Conservation (phyloP, 2,797 vertebrate species). For the Antrozous pallidus region DNA sequence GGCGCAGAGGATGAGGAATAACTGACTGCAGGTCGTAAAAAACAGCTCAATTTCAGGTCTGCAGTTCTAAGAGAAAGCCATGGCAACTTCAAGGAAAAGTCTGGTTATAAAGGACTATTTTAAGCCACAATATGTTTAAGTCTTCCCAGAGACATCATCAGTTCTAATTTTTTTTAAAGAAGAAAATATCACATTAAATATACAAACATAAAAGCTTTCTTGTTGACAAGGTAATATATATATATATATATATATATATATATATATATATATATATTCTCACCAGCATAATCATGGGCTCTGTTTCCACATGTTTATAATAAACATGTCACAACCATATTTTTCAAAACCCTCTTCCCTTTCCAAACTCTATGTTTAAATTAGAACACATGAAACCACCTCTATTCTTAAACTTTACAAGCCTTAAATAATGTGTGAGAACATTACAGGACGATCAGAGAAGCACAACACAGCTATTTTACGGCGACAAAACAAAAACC, state of each 20-base stretch:
- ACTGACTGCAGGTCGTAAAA: neutral
- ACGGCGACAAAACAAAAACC: neutral
- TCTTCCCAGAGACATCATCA: slow-evolving; percentile 52
- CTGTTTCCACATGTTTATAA: slow-evolving; percentile 34
- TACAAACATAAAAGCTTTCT: slow-evolving; percentile 42
- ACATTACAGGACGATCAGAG: neutral
- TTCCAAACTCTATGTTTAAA: slow-evolving; percentile 59
- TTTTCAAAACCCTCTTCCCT: slow-evolving; percentile 52
- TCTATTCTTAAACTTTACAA: slow-evolving; percentile 43
- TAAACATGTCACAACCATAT: slow-evolving; percentile 46
- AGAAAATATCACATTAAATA: slow-evolving; percentile 37
- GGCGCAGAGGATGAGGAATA: neutral
- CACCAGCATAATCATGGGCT: neutral
- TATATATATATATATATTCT: neutral
- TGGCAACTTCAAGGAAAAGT: neutral
- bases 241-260: neutral
- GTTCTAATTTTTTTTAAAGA: slow-evolving; percentile 44
- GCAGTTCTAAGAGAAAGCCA: neutral
- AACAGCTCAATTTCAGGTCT: neutral
- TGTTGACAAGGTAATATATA: slow-evolving; percentile 64
- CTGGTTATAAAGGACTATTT: neutral
- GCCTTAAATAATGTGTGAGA: slow-evolving; percentile 38
- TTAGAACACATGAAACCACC: slow-evolving; percentile 24
- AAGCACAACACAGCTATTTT: neutral
- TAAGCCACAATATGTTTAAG: slow-evolving; percentile 20